Base-by-base conservation (phyloP, 2,888 invertebrate species). In the Caenorhabditis sp. region DNA sequence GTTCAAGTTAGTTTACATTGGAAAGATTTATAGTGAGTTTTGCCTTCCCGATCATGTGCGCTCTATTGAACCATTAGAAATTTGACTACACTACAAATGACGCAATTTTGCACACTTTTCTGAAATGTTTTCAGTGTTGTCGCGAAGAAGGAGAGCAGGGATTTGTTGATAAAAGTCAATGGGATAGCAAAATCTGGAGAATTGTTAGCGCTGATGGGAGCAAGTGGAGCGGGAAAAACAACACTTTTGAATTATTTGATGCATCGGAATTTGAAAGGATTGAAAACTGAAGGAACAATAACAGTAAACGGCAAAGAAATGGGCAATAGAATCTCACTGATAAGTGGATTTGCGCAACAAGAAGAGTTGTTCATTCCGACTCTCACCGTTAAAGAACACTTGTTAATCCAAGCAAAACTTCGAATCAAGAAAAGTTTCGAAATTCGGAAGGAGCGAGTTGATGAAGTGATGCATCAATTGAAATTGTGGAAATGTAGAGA, bases 211-310 rank as follows among this genome's bases (percentile, higher is more conserved):
- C 37, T 76, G 58, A 76, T 76, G 76, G 76, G 76, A 36, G 70
- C 76, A 37, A 90, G 90, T 24, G 96, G 96, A 0, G 94, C 95
- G 0, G 96, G 96, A 1, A 97, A 97, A 90, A 95, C 96, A 0
- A 96, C 95, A 0, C 91, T 97, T 4, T 90, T 97, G 68, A 96
- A 97, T 88, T 92, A 94, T 0, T 88, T 97, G 76, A 95, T 74
- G 60, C 59, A 59, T 12, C 63, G 81, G 24, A 81, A 81, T 55
- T 37, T 36, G 24, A 81, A 81, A n/a, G 79, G 81, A 10, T 72
- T 88, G 49, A 50, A 78, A 1, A 81, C 88, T 2, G 72, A 81
- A 4, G 89, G 89, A 1, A 80, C 51, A 14, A 72, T 82, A n/a
- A 60, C 59, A 0, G 73, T 81, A n/a, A 81, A 82, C 66, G 80